phyloP scores from a whole-genome alignment of 2,888 invertebrate species.

The Coleophora deauratella region DNA sequence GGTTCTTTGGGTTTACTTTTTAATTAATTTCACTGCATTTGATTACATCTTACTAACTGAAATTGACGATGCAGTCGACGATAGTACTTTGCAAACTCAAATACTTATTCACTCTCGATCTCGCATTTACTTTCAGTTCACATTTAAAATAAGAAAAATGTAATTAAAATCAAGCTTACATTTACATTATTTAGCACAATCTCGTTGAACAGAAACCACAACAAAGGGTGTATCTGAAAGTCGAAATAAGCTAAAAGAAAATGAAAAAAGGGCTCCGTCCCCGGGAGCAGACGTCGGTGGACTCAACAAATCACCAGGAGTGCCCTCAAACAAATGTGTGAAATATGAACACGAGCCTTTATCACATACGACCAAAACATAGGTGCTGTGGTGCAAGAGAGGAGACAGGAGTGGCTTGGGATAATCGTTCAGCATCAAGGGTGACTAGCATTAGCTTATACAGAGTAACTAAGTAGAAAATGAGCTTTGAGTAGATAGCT shows the following conservation, averaged over 20 bases:
- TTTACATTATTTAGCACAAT: too few species aligned
- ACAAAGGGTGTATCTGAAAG: conserved; percentile 2
- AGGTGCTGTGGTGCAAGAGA: conserved; percentile 36
- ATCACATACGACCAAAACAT: conserved; percentile 43
- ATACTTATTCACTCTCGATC: too few species aligned
- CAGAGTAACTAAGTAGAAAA: not conserved
- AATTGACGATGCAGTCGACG: too few species aligned
- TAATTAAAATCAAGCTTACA: too few species aligned
- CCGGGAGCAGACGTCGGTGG: conserved; percentile 22
- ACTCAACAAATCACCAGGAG: conserved; percentile 47
- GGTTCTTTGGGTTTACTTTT: too few species aligned
- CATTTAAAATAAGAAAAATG: too few species aligned
- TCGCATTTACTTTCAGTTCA: too few species aligned
- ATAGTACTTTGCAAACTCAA: too few species aligned
- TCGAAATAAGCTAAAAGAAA: conserved; percentile 18
- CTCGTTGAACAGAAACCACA: too few species aligned
- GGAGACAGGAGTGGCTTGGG: conserved; percentile 2
- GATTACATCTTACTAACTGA: too few species aligned
- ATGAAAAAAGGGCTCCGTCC: conserved; percentile 28
- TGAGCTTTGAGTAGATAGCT: not conserved
- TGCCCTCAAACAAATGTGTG: conserved; percentile 49
- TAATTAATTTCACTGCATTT: too few species aligned
- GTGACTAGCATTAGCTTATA: not conserved
- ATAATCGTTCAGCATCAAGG: conserved; percentile 3
- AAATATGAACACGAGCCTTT: conserved; percentile 49